Evolutionary conservation across 1,140 invertebrate species (phyloP).

Genomic region (Papilio polyxenes): DNA sequence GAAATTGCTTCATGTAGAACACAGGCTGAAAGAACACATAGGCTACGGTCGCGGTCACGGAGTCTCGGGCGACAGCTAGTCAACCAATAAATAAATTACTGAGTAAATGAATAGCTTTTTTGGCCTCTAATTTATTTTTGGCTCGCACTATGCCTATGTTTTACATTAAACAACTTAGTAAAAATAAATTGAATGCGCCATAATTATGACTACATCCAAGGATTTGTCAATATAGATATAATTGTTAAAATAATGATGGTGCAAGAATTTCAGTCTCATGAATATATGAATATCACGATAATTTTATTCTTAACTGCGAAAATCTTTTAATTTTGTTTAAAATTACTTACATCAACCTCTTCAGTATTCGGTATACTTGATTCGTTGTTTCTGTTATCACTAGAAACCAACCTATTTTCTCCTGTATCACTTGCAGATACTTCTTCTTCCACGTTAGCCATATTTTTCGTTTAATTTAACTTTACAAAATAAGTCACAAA

Average conservation of each 20-base stretch:
- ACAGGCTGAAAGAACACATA: too few species aligned
- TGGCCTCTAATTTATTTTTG: too few species aligned
- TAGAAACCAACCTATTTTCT: conserved; percentile 54
- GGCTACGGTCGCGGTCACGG: too few species aligned
- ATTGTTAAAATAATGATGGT: not conserved
- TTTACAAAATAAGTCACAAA: conserved; percentile 16
- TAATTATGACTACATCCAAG: not conserved
- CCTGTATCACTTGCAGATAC: conserved; percentile 44
- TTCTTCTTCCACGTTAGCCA: conserved; percentile 54
- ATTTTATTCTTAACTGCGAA: not conserved
- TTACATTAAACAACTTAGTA: not conserved
- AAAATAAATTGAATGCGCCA: not conserved
- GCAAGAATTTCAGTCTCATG: not conserved
- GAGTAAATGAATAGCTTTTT: too few species aligned
- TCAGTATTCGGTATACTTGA: conserved; percentile 40
- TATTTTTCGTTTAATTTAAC: conserved; percentile 42
- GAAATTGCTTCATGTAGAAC: too few species aligned
- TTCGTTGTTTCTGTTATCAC: conserved; percentile 49
- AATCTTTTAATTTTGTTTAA: not conserved
- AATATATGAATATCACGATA: not conserved
- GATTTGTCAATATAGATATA: not conserved
- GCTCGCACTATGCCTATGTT: too few species aligned
- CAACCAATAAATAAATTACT: too few species aligned
- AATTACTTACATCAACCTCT: conserved; percentile 58
- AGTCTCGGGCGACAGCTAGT: too few species aligned